These are phyloP conservation scores for Mizuhopecten yessoensis DNA, from an alignment of 1,140 invertebrate genomes.

Conservation along the genomic window DNA sequence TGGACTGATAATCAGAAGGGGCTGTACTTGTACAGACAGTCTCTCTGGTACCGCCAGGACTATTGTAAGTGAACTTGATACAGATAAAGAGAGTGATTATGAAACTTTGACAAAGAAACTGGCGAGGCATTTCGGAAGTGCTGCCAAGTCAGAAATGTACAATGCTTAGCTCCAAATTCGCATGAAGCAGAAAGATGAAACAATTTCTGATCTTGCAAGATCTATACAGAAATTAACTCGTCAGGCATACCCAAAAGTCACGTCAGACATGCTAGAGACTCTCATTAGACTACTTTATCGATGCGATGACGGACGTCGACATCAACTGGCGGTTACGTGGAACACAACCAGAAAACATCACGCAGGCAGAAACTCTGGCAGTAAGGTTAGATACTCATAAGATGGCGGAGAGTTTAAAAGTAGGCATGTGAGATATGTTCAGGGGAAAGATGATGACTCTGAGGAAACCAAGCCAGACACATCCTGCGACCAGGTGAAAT, in stretches of 20 bases:
- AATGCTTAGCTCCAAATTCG: slow-evolving; percentile 32
- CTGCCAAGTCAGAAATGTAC: slow-evolving; percentile 41
- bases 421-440: not conserved
- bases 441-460: not conserved
- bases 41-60: slow-evolving; percentile 43
- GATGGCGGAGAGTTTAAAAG: slow-evolving; percentile 43
- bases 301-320: slow-evolving; percentile 54
- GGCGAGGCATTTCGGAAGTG: slow-evolving; percentile 43
- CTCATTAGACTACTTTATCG: slow-evolving; percentile 57
- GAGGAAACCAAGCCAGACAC: not conserved
- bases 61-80: slow-evolving; percentile 48
- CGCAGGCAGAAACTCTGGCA: slow-evolving; percentile 54
- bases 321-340: slow-evolving; percentile 47
- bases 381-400: slow-evolving; percentile 52
- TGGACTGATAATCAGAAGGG: slow-evolving; percentile 45
- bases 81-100: slow-evolving; percentile 49
- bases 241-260: slow-evolving; percentile 43
- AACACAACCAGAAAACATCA: slow-evolving; percentile 50
- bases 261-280: slow-evolving; percentile 7
- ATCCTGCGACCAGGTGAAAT: not conserved
- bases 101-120: slow-evolving; percentile 36
- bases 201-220: slow-evolving; percentile 41
- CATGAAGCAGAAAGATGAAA: not conserved
- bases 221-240: slow-evolving; percentile 44
- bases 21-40: slow-evolving; percentile 47